Evolutionary conservation across 1,140 invertebrate species (phyloP).

Genomic region (Protaetia brevitarsis): DNA sequence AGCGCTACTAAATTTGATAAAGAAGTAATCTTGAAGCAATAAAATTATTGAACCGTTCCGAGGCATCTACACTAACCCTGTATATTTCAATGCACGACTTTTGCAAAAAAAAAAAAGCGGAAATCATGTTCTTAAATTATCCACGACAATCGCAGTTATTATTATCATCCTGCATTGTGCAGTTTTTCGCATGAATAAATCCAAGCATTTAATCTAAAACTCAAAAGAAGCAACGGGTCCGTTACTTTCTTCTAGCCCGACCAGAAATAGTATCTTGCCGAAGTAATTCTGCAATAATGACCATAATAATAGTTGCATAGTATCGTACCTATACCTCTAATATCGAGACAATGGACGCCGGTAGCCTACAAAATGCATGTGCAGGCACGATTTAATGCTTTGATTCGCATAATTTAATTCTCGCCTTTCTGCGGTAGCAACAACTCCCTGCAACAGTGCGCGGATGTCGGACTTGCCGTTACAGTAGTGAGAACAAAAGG

Average conservation of each 20-base stretch:
- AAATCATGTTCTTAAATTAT: constrained; percentile 6
- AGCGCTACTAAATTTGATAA: too few relatives aligned
- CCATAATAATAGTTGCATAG: constrained; percentile 3
- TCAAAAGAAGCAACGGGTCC: neutral
- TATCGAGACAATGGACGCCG: neutral
- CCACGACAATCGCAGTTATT: neutral
- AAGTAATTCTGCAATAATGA: constrained; percentile 6
- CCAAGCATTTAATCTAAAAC: constrained; percentile 3
- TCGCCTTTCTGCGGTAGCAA: neutral
- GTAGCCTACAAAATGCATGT: constrained; percentile 7
- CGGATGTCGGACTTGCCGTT: neutral
- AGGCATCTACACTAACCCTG: too few relatives aligned
- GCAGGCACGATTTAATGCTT: neutral
- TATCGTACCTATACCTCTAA: neutral
- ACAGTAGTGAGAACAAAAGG: neutral
- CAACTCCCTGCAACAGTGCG: neutral
- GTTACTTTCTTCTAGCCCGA: constrained; percentile 4
- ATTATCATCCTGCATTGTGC: constrained; percentile 13
- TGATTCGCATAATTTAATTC: constrained; percentile 2
- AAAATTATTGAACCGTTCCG: too few relatives aligned
- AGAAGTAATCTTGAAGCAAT: too few relatives aligned
- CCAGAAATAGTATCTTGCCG: neutral
- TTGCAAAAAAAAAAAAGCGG: neutral
- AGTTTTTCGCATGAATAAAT: constrained; percentile 2
- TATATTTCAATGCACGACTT: neutral